Percentiles rank a stretch among this genome's conserved stretches.
Conservation (phyloP, 2,113 vertebrate genomes). For the Toxotes chatareus region DNA sequence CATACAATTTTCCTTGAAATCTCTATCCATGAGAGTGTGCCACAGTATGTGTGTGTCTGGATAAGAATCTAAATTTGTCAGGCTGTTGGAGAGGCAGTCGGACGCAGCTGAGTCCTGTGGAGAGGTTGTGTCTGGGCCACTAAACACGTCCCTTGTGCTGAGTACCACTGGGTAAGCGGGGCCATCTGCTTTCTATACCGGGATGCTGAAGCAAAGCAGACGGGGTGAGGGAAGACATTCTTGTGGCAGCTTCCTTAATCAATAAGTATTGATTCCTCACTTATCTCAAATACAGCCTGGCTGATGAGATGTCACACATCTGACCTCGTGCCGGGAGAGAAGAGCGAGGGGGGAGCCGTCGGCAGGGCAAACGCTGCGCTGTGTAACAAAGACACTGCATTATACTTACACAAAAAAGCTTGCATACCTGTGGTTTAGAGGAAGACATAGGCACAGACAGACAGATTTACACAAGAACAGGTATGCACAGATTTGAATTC, state of each 20-base stretch:
- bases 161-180: conserved; percentile 32
- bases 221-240: conserved; percentile 19
- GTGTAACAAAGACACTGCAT: conserved; percentile 21
- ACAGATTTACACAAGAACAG: background rate
- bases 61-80: conserved; percentile 54
- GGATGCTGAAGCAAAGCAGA: conserved; percentile 23
- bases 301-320: conserved; percentile 67
- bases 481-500: conserved; percentile 8
- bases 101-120: conserved; percentile 71
- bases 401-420: background rate
- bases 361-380: background rate
- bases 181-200: conserved; percentile 65
- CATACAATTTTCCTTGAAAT: background rate
- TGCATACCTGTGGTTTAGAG: conserved; percentile 24
- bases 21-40: conserved; percentile 10
- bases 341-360: background rate
- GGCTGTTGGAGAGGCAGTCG: conserved; percentile 52
- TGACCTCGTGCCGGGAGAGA: conserved; percentile 44
- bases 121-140: conserved; percentile 72
- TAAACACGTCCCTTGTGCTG: conserved; percentile 57
- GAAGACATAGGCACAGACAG: background rate
- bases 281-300: conserved; percentile 69
- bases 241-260: conserved; percentile 63
- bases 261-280: conserved; percentile 73
- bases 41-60: conserved; percentile 30